Conservation (phyloP, 2,113 vertebrate genomes). For the Esox niger region DNA sequence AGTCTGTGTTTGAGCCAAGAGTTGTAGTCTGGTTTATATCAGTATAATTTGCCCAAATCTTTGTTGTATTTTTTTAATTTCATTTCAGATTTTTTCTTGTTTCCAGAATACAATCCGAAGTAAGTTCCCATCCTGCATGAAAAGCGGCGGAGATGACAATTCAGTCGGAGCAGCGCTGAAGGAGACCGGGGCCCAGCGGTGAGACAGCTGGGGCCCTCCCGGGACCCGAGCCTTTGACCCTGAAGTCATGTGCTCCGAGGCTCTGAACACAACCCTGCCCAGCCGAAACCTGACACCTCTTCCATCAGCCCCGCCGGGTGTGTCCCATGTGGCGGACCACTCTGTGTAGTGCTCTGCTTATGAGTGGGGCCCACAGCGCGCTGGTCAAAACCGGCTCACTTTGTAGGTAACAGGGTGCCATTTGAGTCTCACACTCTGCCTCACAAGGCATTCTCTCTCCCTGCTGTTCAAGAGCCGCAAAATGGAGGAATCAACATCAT, state of each 20-base stretch:
- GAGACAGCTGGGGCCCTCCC: slow-evolving; percentile 39
- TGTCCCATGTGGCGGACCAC: no score
- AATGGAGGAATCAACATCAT: slow-evolving; percentile 21
- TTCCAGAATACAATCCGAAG: no score
- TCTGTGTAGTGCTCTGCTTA: no score
- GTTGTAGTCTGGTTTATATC: no score
- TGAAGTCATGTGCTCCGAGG: slow-evolving; percentile 43
- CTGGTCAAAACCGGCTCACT: no score
- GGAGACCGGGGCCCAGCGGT: slow-evolving; percentile 24
- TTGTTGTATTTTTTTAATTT: no score
- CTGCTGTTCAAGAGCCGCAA: slow-evolving; percentile 10
- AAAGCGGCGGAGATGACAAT: slow-evolving; percentile 6
- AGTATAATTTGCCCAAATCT: no score
- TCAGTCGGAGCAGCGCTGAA: background rate
- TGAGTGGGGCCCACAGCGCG: no score
- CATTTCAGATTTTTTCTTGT: no score
- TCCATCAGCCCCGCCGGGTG: background rate
- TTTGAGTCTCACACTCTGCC: background rate
- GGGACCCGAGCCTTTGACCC: slow-evolving; percentile 51
- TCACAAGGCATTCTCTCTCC: background rate
- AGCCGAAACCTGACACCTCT: slow-evolving; percentile 41
- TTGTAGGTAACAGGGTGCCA: no score
- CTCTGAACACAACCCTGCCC: slow-evolving; percentile 30
- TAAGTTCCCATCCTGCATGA: no score
- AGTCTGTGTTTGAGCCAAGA: no score